Evolutionary conservation across 2,797 vertebrate genomes (phyloP), one percentile per base, ranked within the genome.

Genomic region (Enteromius argenteus): DNA sequence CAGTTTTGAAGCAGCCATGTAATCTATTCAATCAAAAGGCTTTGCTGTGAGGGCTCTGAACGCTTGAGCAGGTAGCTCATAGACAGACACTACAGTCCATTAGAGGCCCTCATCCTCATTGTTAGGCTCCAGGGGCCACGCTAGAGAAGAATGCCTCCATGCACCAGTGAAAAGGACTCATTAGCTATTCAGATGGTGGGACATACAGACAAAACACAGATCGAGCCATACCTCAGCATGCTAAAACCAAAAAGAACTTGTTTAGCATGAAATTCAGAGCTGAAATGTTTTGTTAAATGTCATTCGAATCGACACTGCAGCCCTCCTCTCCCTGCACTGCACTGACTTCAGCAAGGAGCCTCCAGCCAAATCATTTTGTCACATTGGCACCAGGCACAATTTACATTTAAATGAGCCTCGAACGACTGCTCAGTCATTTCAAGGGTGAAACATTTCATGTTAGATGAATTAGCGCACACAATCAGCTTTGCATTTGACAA

Each of bases 101-200:
- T 80, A 91, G 87, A 90, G 86, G 82, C 68, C 60, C 83, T 81
- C 87, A 21, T 80, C 80, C 19, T 27, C 84, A 66, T 87, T 89
- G 86, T 80, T 42, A 80, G 85, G 81, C 86, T 84, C 72, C 44
- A 79, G 66, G 80, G 83, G 74, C 77, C 74, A 49, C 3, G 72
- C 30, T 58, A 23, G 80, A 85, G 87, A 39, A 58, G 14, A 79
- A 60, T 53, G 37, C 32, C 77, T 68, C 71, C 69, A 86, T 81
- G 78, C 39, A 19, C 86, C 86, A 15, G 35, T 64, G 81, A 88
- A 84, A 86, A 74, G 75, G 87, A 88, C 88, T 88, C 88, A 93
- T 93, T 92, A 92, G 84, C 77, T 49, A 86, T 88, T 85, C 84
- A 89, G 83, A 84, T 90, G 90, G 91, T 87, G 84, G 72, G 88